Evolutionary conservation across 2,888 invertebrate species (phyloP).

Genomic region (Drosophila fulvimacula): DNA sequence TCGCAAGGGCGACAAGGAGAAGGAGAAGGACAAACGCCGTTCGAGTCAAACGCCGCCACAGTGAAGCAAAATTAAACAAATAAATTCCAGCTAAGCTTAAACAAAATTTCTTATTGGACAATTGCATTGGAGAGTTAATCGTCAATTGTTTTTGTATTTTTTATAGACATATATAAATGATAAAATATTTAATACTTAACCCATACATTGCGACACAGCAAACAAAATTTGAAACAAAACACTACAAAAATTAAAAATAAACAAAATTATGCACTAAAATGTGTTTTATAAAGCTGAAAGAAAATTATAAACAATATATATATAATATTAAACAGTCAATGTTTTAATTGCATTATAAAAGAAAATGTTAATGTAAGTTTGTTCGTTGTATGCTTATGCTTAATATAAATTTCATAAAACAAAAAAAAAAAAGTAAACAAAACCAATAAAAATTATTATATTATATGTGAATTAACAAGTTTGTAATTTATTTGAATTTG

Average conservation of each 20-base stretch:
- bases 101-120: conserved; percentile 36
- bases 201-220: conserved; percentile 47
- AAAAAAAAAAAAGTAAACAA: conserved; percentile 43
- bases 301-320: conserved; percentile 56
- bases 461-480: conserved; percentile 34
- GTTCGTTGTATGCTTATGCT: conserved; percentile 75
- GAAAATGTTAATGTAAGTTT: conserved; percentile 74
- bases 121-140: conserved; percentile 31
- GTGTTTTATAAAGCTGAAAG: conserved; percentile 54
- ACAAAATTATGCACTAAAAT: conserved; percentile 33
- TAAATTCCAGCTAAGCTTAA: conserved; percentile 34
- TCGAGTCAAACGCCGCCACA: conserved; percentile 83
- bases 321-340: conserved; percentile 76
- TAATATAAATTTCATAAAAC: conserved; percentile 75
- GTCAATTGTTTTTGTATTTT: conserved; percentile 70
- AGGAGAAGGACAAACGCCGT: conserved; percentile 82
- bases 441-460: conserved; percentile 64
- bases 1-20: conserved; percentile 82
- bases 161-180: conserved; percentile 66
- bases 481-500: not conserved
- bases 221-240: conserved; percentile 41
- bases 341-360: conserved; percentile 79
- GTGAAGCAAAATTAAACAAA: conserved; percentile 42
- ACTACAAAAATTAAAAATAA: conserved; percentile 8
- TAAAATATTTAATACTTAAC: conserved; percentile 63